Conservation (phyloP, 2,797 vertebrate genomes). For the Cirrhinus mrigala region DNA sequence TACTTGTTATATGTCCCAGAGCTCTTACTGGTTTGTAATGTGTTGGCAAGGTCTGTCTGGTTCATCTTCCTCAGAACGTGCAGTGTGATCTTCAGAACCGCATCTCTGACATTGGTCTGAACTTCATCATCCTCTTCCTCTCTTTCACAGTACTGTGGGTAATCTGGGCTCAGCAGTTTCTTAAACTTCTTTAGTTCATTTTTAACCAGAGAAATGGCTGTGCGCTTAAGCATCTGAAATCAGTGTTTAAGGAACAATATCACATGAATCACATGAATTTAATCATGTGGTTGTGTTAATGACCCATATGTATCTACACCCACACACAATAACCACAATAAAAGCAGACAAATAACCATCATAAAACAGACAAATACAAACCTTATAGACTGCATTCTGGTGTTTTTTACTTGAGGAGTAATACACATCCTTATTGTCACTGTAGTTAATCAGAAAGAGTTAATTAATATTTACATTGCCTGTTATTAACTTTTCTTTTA, state of each 20-base stretch:
- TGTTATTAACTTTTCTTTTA: background rate
- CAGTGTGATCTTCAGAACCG: background rate
- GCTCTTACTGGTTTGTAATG: background rate
- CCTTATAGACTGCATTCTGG: background rate
- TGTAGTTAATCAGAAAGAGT: background rate
- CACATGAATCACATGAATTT: too few relatives aligned
- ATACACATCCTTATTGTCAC: too few relatives aligned
- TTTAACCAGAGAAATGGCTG: background rate
- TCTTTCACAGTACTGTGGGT: background rate
- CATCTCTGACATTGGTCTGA: background rate
- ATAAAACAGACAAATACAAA: background rate
- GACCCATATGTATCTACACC: too few relatives aligned
- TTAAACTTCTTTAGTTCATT: background rate
- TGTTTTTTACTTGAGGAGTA: too few relatives aligned
- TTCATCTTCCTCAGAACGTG: too few relatives aligned
- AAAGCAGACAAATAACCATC: too few relatives aligned
- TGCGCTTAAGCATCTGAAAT: background rate
- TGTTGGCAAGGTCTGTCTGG: too few relatives aligned
- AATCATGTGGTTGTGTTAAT: too few relatives aligned
- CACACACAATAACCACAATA: background rate
- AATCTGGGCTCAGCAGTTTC: background rate
- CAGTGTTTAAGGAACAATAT: background rate
- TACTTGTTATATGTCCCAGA: background rate
- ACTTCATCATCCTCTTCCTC: background rate
- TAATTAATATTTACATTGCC: background rate